These are phyloP conservation scores for Rhynchopsitta pachyrhyncha DNA, from an alignment of 2,113 vertebrate species.

Conservation along the genomic window DNA sequence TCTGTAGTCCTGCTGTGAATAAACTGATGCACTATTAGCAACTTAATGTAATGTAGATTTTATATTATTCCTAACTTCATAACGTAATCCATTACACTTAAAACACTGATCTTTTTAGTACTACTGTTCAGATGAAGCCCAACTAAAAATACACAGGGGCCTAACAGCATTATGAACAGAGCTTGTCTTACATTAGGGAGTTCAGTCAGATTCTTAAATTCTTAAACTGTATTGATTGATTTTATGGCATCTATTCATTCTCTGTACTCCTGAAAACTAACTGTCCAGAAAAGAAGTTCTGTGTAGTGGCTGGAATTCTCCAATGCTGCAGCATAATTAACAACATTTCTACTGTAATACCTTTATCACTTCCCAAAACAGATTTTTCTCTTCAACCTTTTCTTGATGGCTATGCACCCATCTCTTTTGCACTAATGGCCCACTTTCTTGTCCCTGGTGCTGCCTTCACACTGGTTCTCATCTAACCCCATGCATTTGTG, in stretches of 20 bases:
- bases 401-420: neutral
- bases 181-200: neutral
- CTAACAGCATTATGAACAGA: neutral
- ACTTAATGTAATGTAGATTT: neutral
- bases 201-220: conserved; percentile 6
- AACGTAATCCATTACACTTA: neutral
- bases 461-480: neutral
- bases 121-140: neutral
- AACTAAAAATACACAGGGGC: neutral
- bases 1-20: neutral
- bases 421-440: neutral
- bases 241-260: neutral
- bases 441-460: neutral
- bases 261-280: neutral
- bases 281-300: neutral
- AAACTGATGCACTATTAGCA: neutral
- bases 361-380: neutral
- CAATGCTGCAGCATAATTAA: neutral
- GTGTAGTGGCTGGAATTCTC: neutral
- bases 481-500: neutral
- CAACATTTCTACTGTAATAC: neutral
- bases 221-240: neutral
- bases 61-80: neutral
- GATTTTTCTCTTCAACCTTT: neutral
- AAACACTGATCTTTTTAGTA: neutral